These are phyloP conservation scores for Perodicticus potto DNA, from an alignment of 2,797 vertebrate genomes.

Conservation along the genomic window DNA sequence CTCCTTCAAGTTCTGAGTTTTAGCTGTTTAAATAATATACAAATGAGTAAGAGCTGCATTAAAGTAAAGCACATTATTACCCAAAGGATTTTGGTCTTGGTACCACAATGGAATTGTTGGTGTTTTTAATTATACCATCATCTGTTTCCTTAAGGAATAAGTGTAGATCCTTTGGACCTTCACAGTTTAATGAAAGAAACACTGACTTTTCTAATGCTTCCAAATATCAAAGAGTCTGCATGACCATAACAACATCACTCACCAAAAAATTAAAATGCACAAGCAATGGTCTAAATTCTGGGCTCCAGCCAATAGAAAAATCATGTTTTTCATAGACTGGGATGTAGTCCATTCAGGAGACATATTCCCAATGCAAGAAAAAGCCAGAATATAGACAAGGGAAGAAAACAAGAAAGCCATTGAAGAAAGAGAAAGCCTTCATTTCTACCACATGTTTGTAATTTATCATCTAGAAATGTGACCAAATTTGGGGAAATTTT, in stretches of 20 bases:
- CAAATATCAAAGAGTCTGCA: background rate
- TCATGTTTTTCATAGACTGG: background rate
- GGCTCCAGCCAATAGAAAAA: background rate
- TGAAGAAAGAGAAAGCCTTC: background rate
- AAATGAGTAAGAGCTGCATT: slow-evolving; percentile 34
- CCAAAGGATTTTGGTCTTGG: background rate
- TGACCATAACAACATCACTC: background rate
- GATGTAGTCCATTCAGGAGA: background rate
- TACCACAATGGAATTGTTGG: background rate
- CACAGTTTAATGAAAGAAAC: background rate
- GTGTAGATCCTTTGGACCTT: background rate
- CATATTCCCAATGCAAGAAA: background rate
- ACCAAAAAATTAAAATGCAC: background rate
- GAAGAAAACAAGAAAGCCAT: background rate
- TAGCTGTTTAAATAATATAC: slow-evolving; percentile 45
- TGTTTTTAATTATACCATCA: background rate
- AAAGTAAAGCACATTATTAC: slow-evolving; percentile 52
- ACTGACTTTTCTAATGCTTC: background rate
- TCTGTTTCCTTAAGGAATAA: background rate
- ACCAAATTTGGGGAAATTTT: background rate
- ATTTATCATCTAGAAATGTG: background rate
- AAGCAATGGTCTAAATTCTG: background rate
- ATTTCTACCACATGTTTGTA: slow-evolving; percentile 20
- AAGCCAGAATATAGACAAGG: background rate
- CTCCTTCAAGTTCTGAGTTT: background rate